phyloP scores from a whole-genome alignment of 2,888 invertebrate genomes.

The Melanargia galathea region DNA sequence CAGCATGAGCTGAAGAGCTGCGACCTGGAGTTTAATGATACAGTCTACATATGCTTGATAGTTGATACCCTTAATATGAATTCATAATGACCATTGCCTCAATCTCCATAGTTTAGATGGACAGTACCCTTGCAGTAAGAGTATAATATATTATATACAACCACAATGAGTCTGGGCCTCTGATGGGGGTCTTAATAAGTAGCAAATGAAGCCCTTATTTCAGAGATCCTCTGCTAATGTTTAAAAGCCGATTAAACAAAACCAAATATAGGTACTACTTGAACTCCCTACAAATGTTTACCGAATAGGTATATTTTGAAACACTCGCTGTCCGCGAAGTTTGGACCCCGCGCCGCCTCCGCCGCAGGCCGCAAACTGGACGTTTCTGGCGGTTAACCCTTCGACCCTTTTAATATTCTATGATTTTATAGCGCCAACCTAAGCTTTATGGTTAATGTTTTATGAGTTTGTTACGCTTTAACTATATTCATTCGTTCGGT shows the following conservation, averaged over 20 bases:
- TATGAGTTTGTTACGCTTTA: constrained; percentile 15
- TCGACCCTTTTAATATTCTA: constrained; percentile 45
- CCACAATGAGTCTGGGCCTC: too few species aligned
- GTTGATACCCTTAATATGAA: too few species aligned
- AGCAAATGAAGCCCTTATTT: neutral
- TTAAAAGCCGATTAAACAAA: constrained; percentile 6
- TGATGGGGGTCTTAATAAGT: too few species aligned
- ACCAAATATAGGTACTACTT: neutral
- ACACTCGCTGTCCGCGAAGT: neutral
- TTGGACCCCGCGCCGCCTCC: constrained; percentile 43
- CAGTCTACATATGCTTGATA: too few species aligned
- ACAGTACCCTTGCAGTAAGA: too few species aligned
- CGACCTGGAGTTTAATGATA: too few species aligned
- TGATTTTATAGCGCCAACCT: constrained; percentile 21
- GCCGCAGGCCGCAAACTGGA: constrained; percentile 52
- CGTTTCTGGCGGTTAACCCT: constrained; percentile 48
- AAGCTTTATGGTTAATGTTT: constrained; percentile 22
- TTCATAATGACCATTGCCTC: too few species aligned
- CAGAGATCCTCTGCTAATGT: neutral
- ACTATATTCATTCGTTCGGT: neutral
- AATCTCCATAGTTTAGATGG: too few species aligned
- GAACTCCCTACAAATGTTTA: neutral
- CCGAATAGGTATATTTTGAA: neutral
- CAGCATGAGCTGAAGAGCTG: too few species aligned
- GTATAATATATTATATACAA: too few species aligned